phyloP scores from a whole-genome alignment of 2,797 vertebrate genomes.

The Nyctibius grandis region DNA sequence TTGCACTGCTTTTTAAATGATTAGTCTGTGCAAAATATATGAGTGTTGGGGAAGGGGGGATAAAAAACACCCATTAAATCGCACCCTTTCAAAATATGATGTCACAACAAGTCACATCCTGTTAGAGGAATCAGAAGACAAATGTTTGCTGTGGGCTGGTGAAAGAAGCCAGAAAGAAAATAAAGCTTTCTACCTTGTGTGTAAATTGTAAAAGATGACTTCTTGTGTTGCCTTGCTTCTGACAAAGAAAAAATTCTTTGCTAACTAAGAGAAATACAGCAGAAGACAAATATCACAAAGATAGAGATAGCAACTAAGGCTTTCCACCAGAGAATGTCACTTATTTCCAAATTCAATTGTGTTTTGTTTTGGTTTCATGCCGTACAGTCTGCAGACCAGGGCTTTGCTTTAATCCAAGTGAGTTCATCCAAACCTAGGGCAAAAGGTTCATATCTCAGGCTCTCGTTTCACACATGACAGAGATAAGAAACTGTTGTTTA shows the following conservation, averaged over 20 bases:
- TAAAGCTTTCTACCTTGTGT: slow-evolving; percentile 19
- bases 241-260: slow-evolving; percentile 3
- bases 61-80: slow-evolving; percentile 17
- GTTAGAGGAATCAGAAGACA: slow-evolving; percentile 56
- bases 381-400: neutral
- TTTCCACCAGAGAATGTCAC: neutral
- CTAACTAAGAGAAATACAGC: slow-evolving; percentile 4
- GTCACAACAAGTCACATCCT: slow-evolving; percentile 52
- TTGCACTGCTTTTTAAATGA: neutral
- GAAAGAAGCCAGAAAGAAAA: slow-evolving; percentile 49
- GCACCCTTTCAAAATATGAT: slow-evolving; percentile 41
- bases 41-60: neutral
- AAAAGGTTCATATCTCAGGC: neutral
- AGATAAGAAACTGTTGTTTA: neutral
- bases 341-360: neutral
- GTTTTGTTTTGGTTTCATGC: neutral
- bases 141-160: slow-evolving; percentile 46
- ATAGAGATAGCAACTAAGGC: neutral
- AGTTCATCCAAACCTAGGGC: neutral
- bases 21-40: neutral
- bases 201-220: slow-evolving; percentile 57
- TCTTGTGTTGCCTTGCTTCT: neutral
- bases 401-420: neutral
- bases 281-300: neutral
- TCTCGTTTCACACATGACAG: neutral